Conservation (phyloP, 2,113 vertebrate species). For the Aegypius monachus region DNA sequence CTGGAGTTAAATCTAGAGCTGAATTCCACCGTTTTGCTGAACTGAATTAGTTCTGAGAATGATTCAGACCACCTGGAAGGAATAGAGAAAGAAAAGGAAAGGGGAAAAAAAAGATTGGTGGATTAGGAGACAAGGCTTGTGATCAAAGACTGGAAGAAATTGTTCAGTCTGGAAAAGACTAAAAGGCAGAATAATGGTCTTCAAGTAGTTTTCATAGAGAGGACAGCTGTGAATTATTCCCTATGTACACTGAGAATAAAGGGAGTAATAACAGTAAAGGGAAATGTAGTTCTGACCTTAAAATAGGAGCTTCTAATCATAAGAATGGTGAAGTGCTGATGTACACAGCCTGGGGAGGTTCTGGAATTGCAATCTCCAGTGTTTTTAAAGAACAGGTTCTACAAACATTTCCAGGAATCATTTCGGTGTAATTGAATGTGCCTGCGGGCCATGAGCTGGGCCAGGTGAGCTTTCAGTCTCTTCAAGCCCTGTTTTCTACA, state of each 20-base stretch:
- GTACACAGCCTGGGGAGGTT: background rate
- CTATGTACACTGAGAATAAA: background rate
- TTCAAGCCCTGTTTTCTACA: background rate
- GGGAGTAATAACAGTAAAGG: background rate
- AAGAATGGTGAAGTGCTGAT: background rate
- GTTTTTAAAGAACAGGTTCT: background rate
- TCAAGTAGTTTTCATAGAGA: background rate
- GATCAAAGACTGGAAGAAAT: background rate
- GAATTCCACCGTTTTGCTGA: background rate
- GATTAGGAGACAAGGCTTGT: background rate
- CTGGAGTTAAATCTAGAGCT: background rate
- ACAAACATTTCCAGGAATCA: constrained; percentile 33
- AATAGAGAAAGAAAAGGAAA: background rate
- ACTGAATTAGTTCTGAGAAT: background rate
- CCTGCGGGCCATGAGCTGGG: background rate
- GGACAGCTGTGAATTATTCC: background rate
- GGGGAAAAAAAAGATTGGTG: background rate
- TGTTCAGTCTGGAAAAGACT: background rate
- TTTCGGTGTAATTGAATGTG: background rate
- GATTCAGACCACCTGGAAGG: background rate
- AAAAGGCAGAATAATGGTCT: background rate
- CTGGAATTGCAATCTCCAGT: background rate
- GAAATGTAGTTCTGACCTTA: background rate
- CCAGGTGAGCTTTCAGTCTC: background rate
- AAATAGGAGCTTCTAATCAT: constrained; percentile 12